Evolutionary conservation across 2,113 vertebrate species (phyloP), one percentile per base, ranked within the genome.

Genomic region (Phoxinus phoxinus): DNA sequence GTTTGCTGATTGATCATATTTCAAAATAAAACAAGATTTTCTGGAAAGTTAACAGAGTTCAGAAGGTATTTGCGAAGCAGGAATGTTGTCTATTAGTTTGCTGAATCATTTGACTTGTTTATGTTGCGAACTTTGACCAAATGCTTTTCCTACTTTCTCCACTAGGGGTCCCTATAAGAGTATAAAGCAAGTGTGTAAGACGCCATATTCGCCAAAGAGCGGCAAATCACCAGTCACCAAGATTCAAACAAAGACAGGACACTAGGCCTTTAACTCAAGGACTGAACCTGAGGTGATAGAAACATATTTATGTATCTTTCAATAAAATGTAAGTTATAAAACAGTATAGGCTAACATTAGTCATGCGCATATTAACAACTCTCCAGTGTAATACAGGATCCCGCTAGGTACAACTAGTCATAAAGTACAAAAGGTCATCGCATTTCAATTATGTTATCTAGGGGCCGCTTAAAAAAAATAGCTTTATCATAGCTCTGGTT

Each of bases 31-130:
- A 56, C 53, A 8, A 21, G 19, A 7, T 8, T 23, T 21, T 56
- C 6, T 56, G 53, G 6, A 56, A 71, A 12, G 32, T 11, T 67
- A 11, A 69, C 65, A 12, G 67, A 48, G 71, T 48, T 74, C 72
- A 48, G 72, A 13, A 46, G 11, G 67, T 41, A 4, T 17, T 19
- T 41, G 61, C 12, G 5, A 13, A 67, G 2, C 27, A 32, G 15
- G 30, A 67, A 67, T 67, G 65, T 69, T 23, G 17, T 3, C 19
- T 13, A n/a, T 59, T 61, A 80, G 37, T 17, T 61, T 80, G 56
- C 58, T n/a, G 72, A 74, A 46, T 74, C 12, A 27, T 27, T 27
- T 72, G 37, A n/a, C 69, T n/a, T 27, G 56, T 44, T 81, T 81
- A 65, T 30, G 13, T 2, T 63, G 35, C 78, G 11, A 63, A 63